These are phyloP conservation scores for Brachionus rubens DNA, from an alignment of 1,140 invertebrate species.

Conservation along the genomic window DNA sequence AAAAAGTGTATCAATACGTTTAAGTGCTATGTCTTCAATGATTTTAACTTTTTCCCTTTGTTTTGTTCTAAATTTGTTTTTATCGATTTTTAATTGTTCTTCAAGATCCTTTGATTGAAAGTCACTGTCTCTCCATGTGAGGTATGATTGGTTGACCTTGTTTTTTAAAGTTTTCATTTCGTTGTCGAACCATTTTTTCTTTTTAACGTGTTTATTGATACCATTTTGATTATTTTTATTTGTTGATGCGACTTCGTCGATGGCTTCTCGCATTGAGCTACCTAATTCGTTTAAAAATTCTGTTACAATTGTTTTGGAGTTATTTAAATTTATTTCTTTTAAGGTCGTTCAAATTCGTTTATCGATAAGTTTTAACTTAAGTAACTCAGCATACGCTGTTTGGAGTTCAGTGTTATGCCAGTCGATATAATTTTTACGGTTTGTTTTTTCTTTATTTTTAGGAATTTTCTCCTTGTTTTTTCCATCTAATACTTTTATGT, in stretches of 20 bases:
- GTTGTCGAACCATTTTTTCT: neutral
- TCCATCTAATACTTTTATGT: neutral
- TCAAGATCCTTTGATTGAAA: neutral
- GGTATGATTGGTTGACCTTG: neutral
- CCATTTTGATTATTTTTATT: neutral
- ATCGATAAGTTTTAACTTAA: no score
- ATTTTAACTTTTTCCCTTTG: neutral
- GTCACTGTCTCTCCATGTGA: neutral
- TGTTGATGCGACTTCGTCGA: neutral
- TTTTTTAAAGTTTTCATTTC: neutral
- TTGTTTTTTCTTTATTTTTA: neutral
- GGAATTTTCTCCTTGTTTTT: neutral
- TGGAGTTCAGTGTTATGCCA: no score
- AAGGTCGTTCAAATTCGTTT: no score
- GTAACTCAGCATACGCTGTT: no score
- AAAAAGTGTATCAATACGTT: no score
- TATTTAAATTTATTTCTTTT: neutral
- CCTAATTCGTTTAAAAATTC: neutral
- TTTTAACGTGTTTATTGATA: neutral
- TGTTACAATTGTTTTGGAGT: neutral
- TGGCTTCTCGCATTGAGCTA: neutral
- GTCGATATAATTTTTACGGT: neutral
- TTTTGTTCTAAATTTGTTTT: slow-evolving; percentile 1
- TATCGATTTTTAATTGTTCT: neutral
- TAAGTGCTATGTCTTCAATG: neutral